Base-by-base conservation (phyloP, 1,140 invertebrate genomes). In the Pseudoatta argentina region DNA sequence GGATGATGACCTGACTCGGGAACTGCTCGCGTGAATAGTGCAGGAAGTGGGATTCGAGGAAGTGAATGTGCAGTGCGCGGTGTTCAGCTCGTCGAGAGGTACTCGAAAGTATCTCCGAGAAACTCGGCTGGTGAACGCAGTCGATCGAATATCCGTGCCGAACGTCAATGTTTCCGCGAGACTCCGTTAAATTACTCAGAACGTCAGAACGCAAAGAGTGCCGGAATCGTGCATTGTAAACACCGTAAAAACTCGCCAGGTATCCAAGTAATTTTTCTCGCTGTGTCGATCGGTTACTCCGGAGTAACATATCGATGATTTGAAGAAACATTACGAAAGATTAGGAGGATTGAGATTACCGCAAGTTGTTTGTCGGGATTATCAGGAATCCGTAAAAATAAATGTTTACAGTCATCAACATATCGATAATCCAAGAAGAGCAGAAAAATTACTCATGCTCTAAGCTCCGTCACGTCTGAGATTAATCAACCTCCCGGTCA, bases 21-120 rank as follows among this genome's bases (percentile, higher is more conserved):
- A 18, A 75, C 39, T 73, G 18, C 67, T 8, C 39, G 39, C 39
- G 24, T 75, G 69, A 59, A 61, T 75, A 75, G 79, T 83, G 79
- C 24, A 73, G 30, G 39, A 51, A 81, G 67, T 82, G 67, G 53
- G 34, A 73, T 82, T 73, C 39, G 67, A 59, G 67, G 24, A 57
- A 71, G 75, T 88, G 78, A 39, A 2, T 59, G 76, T 81, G 83
- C 57, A 61, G 59, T 75, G 44, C 6, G 59, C 27, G 55, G 81
- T 71, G 24, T 39, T 39, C n/a, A 14, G 14, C 24, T 61, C 8
- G 27, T 44, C 18, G 24, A 14, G 5, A 18, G 63, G 21, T 75
- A 59, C 16, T 61, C 55, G 59, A 77, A 57, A 61, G 24, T 34
- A 44, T 64, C 18, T 64, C 24, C 16, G 16, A 73, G 16, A 34